Evolutionary conservation across 2,113 vertebrate species (phyloP).

Genomic region (Vimba vimba): DNA sequence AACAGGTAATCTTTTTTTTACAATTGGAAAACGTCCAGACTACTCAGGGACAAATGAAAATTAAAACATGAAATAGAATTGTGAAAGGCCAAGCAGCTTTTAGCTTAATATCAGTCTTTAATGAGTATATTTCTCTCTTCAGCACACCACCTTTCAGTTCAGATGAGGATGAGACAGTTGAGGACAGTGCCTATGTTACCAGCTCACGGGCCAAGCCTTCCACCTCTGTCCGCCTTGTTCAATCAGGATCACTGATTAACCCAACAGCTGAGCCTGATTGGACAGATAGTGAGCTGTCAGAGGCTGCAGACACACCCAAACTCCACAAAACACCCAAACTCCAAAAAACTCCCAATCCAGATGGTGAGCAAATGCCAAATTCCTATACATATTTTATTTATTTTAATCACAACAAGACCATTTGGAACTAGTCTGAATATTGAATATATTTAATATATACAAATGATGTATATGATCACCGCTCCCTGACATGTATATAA

Average conservation of each 20-base stretch:
- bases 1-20: constrained; percentile 31
- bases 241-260: constrained; percentile 41
- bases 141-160: constrained; percentile 75
- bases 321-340: background rate
- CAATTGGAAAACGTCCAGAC: background rate
- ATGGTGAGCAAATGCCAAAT: constrained; percentile 20
- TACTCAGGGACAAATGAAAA: background rate
- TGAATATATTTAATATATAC: background rate
- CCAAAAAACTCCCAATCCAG: background rate
- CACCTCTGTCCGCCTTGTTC: constrained; percentile 37
- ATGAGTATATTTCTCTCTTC: constrained; percentile 19
- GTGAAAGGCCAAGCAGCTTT: background rate
- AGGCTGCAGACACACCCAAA: constrained; percentile 37
- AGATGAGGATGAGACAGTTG: constrained; percentile 57
- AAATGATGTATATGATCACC: background rate
- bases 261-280: constrained; percentile 42
- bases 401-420: background rate
- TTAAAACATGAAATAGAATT: background rate
- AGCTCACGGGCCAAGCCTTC: constrained; percentile 38
- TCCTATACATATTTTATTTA: background rate
- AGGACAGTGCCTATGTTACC: constrained; percentile 34
- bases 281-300: constrained; percentile 66
- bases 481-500: background rate
- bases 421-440: background rate
- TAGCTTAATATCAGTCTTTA: constrained; percentile 24